Base-by-base conservation (phyloP, 1,140 invertebrate species). In the Sinonovacula constricta region DNA sequence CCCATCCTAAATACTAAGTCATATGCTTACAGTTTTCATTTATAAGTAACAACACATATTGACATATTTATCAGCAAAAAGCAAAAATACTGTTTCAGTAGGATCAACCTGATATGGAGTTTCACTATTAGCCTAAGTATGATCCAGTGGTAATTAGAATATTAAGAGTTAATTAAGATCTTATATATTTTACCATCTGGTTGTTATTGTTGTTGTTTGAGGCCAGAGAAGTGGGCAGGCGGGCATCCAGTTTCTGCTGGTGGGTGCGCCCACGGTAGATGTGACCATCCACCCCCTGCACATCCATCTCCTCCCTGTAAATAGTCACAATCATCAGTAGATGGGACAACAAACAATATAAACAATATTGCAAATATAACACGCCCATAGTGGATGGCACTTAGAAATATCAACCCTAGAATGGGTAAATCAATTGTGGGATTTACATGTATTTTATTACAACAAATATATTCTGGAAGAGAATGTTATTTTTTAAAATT, bases 201-300 rank as follows among this genome's bases (percentile, higher is more conserved):
- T n/a, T 60, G 3, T 12, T 53, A 53, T 78, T 78, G 24, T 78
- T 78, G 39, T 78, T 78, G 51, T 78, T 78, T 24, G 56, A 26
- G 24, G 65, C 71, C 22, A 82, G 18, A 12, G 31, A 39, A 1
- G 69, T 36, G 14, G 84, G 80, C 30, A 86, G 57, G 28, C 72
- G 80, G 5, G 85, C 85, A 45, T 85, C 82, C 26, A 84, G 24
- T 30, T 72, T 68, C 49, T 67, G 56, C 12, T 36, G 31, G n/a
- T n/a, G n/a, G 28, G 88, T 79, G 33, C 90, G 71, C 3, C 90
- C 90, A 79, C 86, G 85, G 78, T 91, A 91, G 30, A 91, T 90
- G 57, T 90, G 88, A 36, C 90, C 90, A 84, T 91, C 90, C 63
- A 85, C 87, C 66, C 90, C 90, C 53, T 87, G 83, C 18, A 91